Evolutionary conservation across 2,797 vertebrate genomes (phyloP), one percentile per base, ranked within the genome.

Genomic region (Acridotheres tristis): DNA sequence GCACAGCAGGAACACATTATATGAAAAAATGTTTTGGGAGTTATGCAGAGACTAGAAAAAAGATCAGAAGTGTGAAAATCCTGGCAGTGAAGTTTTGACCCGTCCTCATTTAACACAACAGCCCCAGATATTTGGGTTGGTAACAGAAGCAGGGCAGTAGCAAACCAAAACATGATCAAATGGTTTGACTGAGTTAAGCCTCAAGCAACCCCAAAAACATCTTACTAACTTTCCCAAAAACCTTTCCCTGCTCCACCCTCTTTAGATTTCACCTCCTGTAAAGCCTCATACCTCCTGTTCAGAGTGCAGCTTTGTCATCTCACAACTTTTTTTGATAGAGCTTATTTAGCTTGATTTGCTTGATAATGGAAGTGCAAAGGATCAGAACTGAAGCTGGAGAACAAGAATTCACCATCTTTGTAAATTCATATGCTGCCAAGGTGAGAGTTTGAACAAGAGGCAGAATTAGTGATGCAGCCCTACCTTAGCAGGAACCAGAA

Each of bases 1-100:
- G 95, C 95, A 97, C 95, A 96, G 92, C 88, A 94, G 91, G 93
- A 93, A 87, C 47, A 71, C 14, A 94, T 89, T 92, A 86, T 27
- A 75, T 34, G 62, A 86, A 94, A 91, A 94, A 96, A 88, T 10
- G 50, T 54, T 83, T 67, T 21, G 59, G 59, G 77, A 94, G 47
- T 32, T 80, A 42, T 59, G 45, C 68, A 81, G 87, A 59, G 63
- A 77, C 50, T 59, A 71, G 81, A 81, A 95, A 94, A 91, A 88
- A 58, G 29, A 94, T 45, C 59, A 77, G 20, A 93, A 87, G 79
- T 78, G 90, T 85, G 95, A 96, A 96, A 85, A 94, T 84, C 72
- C 67, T 30, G 1, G 68, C 54, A 71, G 58, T n/a, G 87, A 85
- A 86, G 68, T 74, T 91, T 84, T 87, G 80, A 93, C 89, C 78